phyloP scores from a whole-genome alignment of 2,888 invertebrate species.

The Lasioglossum lativentre region DNA sequence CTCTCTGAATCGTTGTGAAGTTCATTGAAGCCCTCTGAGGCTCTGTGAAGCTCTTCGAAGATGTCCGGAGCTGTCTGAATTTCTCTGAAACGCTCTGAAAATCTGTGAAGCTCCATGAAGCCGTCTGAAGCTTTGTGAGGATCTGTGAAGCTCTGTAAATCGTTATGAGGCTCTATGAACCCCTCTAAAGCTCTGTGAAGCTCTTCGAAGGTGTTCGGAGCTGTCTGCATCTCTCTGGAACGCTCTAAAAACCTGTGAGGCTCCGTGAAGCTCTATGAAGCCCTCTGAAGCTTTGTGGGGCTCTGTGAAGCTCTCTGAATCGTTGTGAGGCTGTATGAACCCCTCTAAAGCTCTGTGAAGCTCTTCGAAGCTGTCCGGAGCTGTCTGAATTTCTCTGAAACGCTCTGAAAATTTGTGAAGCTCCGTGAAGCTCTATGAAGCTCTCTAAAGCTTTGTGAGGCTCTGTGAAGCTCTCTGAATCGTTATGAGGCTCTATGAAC shows the following conservation, averaged over 20 bases:
- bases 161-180: neutral
- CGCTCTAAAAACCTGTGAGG: too few species aligned
- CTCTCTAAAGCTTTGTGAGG: too few species aligned
- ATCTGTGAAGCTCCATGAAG: too few species aligned
- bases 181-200: neutral
- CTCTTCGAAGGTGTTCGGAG: neutral
- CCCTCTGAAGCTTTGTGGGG: neutral
- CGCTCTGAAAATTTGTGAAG: too few species aligned
- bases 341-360: too few species aligned
- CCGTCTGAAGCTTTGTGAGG: neutral
- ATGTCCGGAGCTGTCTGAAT: neutral
- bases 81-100: neutral
- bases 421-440: too few species aligned
- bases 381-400: too few species aligned
- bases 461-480: too few species aligned
- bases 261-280: neutral
- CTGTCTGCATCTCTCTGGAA: neutral
- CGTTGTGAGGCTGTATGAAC: too few species aligned
- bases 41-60: neutral
- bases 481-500: too few species aligned
- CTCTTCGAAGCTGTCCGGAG: too few species aligned
- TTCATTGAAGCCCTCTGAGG: neutral
- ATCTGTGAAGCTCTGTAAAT: neutral
- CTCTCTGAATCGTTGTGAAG: neutral
- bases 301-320: neutral